Evolutionary conservation across 2,113 vertebrate species (phyloP), one percentile per base, ranked within the genome.

Genomic region (Phocoena phocoena): DNA sequence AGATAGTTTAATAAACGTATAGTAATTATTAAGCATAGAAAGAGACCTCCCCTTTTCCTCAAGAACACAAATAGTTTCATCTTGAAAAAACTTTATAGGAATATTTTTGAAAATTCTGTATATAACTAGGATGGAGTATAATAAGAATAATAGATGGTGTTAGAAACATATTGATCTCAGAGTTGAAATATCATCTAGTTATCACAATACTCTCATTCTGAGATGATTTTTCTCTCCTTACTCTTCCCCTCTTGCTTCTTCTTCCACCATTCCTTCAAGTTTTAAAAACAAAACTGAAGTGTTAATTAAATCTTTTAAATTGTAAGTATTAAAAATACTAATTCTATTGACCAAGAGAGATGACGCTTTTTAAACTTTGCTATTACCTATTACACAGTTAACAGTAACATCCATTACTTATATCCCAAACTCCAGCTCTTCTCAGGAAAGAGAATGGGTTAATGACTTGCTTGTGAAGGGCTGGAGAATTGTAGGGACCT

Each of bases 281-380:
- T 84, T 89, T 53, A 63, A 88, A 83, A 96, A 36, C 41, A 68
- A 93, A 93, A 89, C 21, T 77, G 26, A 95, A 88, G 5, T 93
- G 36, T 90, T 85, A 65, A n/a, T 73, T 55, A 74, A 50, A 44
- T 67, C n/a, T 73, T 84, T 83, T 65, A 58, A 20, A 60, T 82
- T 88, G 10, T n/a, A 62, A 91, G 58, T 53, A 70, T 76, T 12
- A 13, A 50, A 76, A 60, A 67, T 87, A 18, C 25, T 47, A 74
- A 70, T 84, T 84, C 25, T 65, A 7, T 76, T 77, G 20, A n/a
- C 50, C 21, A 17, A 76, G 8, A 67, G 77, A 82, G 8, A 41
- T 60, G 62, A 86, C 74, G 44, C 5, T 47, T 90, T 90, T 81
- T 81, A 58, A 44, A 23, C 20, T 60, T 91, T 65, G 53, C 74